Evolutionary conservation across 2,888 invertebrate species (phyloP).

Genomic region (Neoitamus cyanurus): DNA sequence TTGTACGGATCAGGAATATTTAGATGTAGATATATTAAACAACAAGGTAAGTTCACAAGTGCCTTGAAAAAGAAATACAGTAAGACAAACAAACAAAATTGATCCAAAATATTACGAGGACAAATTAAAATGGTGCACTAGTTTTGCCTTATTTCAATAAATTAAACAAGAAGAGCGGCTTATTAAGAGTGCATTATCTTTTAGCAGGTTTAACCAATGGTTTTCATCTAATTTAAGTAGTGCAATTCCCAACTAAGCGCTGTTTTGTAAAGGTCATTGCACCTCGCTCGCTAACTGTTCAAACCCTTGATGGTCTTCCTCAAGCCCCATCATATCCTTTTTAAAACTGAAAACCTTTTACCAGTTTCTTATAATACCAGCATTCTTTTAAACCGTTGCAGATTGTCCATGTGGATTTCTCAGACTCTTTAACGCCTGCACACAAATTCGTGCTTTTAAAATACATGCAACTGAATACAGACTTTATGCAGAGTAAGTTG

Average conservation of each 20-base stretch:
- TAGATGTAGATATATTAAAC: neutral
- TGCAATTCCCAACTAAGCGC: no score
- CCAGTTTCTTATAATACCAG: neutral
- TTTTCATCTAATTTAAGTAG: no score
- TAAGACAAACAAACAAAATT: neutral
- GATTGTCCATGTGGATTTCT: constrained; percentile 8
- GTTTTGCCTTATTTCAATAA: no score
- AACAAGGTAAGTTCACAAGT: neutral
- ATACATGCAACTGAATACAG: constrained; percentile 44
- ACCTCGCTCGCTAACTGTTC: no score
- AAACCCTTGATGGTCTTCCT: no score
- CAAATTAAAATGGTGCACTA: neutral
- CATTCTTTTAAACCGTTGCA: neutral
- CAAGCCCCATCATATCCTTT: neutral
- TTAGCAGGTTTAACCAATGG: no score
- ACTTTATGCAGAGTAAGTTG: constrained; percentile 47
- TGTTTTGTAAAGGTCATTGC: no score
- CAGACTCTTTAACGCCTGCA: constrained; percentile 39
- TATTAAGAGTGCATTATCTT: no score
- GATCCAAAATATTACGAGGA: neutral
- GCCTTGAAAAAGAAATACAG: neutral
- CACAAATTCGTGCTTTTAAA: constrained; percentile 48
- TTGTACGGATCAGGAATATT: neutral
- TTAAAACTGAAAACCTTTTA: neutral
- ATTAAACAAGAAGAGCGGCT: no score